Percentiles rank a stretch among this genome's conserved stretches.
Conservation (phyloP, 2,113 vertebrate species). For the Phaethon lepturus region DNA sequence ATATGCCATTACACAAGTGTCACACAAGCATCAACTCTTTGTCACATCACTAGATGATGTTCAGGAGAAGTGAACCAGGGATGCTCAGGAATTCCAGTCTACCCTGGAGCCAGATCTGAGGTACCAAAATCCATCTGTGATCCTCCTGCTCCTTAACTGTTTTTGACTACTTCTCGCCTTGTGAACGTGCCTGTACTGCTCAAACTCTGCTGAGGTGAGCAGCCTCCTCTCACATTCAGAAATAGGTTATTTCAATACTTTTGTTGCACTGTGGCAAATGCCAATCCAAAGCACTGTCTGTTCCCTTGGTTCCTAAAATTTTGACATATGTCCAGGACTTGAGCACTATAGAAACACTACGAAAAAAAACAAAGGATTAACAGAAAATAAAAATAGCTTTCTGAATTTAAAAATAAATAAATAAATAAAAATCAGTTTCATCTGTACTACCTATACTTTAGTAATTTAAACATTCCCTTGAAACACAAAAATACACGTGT, state of each 20-base stretch:
- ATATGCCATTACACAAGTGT: rapidly evolving
- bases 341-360: background rate
- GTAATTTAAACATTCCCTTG: background rate
- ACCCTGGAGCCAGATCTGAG: background rate
- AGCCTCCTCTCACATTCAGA: background rate
- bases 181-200: background rate
- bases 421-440: background rate
- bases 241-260: background rate
- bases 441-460: background rate
- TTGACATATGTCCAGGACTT: background rate
- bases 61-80: background rate
- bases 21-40: background rate
- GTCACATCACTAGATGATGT: background rate
- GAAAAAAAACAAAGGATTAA: background rate
- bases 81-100: background rate
- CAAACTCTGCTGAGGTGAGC: background rate
- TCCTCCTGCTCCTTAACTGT: background rate
- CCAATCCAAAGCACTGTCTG: background rate
- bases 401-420: background rate
- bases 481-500: background rate
- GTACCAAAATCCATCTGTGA: background rate
- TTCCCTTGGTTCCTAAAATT: background rate
- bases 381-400: background rate
- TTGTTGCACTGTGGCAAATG: background rate
- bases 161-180: background rate